phyloP scores from a whole-genome alignment of 2,888 invertebrate species.

The Agrochola circellaris region DNA sequence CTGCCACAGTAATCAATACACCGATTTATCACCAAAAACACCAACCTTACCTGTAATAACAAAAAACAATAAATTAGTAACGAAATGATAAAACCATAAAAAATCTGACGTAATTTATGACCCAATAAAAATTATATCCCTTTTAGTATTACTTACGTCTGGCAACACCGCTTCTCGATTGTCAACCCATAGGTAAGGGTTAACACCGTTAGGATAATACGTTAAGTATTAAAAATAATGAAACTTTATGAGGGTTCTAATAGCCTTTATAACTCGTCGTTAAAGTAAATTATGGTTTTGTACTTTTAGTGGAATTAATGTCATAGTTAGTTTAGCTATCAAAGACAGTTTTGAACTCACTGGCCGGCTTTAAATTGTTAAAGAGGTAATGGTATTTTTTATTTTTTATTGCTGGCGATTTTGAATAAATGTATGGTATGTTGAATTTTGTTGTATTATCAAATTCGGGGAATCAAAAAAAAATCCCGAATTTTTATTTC shows the following conservation, averaged over 20 bases:
- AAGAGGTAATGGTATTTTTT: not conserved
- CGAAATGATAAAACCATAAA: constrained; percentile 36
- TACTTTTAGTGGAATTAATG: constrained; percentile 12
- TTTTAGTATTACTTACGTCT: constrained; percentile 35
- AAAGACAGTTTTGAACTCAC: constrained; percentile 14
- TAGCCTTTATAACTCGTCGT: constrained; percentile 32
- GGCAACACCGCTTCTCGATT: constrained; percentile 48
- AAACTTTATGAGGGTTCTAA: constrained; percentile 47
- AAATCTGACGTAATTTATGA: constrained; percentile 45
- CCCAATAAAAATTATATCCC: constrained; percentile 28
- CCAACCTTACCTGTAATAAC: constrained; percentile 54
- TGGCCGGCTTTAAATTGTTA: not conserved
- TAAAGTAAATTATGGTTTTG: constrained; percentile 37
- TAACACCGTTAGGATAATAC: constrained; percentile 44
- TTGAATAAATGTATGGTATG: not conserved
- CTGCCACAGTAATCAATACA: not conserved
- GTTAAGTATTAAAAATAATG: constrained; percentile 61
- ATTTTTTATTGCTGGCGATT: constrained; percentile 4
- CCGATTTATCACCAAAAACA: constrained; percentile 21
- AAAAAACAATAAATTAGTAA: constrained; percentile 54
- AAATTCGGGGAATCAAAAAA: not conserved
- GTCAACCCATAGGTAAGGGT: constrained; percentile 34
- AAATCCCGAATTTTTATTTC: not conserved
- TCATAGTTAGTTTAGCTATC: constrained; percentile 8
- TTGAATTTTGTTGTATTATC: not conserved